Evolutionary conservation across 1,140 invertebrate genomes (phyloP).

Genomic region (Mactra quadrangularis): DNA sequence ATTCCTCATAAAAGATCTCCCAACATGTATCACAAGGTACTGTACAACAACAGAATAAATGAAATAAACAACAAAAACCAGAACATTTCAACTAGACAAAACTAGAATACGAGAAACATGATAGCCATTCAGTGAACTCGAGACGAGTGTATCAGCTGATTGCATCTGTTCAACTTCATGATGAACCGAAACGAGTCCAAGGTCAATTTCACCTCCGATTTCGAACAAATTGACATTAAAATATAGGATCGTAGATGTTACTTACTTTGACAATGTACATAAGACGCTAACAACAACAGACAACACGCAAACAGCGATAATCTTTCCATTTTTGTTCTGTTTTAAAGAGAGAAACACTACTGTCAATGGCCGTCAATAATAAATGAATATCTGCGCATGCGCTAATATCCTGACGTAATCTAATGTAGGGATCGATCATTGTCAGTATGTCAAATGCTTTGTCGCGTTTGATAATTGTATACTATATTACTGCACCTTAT

Average conservation of each 20-base stretch:
- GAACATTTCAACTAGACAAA: too few species aligned
- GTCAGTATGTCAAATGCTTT: constrained; percentile 2
- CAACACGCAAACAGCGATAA: neutral
- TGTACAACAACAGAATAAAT: too few species aligned
- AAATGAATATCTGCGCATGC: too few species aligned
- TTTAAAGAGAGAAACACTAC: neutral
- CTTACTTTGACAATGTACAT: constrained; percentile 10
- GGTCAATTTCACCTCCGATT: neutral
- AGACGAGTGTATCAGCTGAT: neutral
- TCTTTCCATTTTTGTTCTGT: neutral
- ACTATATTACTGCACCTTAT: too few species aligned
- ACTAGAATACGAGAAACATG: too few species aligned
- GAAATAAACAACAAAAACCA: too few species aligned
- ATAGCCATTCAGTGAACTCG: too few species aligned
- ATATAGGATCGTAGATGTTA: neutral
- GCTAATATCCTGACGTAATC: constrained; percentile 5
- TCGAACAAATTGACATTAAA: neutral
- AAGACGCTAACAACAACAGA: neutral
- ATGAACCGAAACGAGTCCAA: neutral
- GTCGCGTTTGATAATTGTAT: too few species aligned
- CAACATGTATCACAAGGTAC: too few species aligned
- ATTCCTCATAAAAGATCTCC: too few species aligned
- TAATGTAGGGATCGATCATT: constrained; percentile 19
- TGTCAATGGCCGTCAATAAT: neutral
- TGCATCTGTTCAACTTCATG: neutral